Evolutionary conservation across 2,888 invertebrate species (phyloP), one percentile per base, ranked within the genome.

Genomic region (Azorinus chamasolen): DNA sequence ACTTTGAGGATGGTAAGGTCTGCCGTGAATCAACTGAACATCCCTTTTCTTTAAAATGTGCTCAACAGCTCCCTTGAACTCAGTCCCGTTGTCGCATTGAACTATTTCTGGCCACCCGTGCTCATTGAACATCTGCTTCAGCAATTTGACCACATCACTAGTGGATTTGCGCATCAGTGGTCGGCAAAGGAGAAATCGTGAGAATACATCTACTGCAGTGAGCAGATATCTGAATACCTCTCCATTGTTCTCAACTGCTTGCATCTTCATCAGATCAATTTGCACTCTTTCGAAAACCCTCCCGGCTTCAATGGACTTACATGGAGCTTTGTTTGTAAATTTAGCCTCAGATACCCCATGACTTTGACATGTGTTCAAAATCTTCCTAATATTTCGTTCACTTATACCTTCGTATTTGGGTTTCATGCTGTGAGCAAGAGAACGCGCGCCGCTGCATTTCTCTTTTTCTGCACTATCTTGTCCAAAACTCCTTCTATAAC

Each of bases 1-100:
- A 18, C 24, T 39, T 12, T 68, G 68, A 1, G 68, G 68, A 20
- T 68, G 68, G 48, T 68, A 68, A 16, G 68, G 68, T 8, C 59
- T 27, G n/a, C 68, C 32, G 20, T 54, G 59, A 12, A 68, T 53
- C 8, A 59, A 43, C 37, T 59, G 43, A 0, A 68, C 51, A 16
- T 32, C 16, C 1, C 59, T 41, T 20, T 32, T 51, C 4, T 16
- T 25, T 4, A 53, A 45, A 10, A 59, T 16, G 14, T 18, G n/a
- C 5, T 50, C 5, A 20, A 68, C 59, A 10, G 14, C 14, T 16
- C 59, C 59, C 24, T 24, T 14, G 50, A 68, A 68, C 25, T 68
- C 68, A 14, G 50, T 8, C 3, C 68, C 68, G 25, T 59, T 57
- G 46, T 68, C 68, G 24, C 51, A 8, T 25, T 51, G 58, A 14